phyloP scores from a whole-genome alignment of 2,113 vertebrate species.

The Hippocampus abdominalis region DNA sequence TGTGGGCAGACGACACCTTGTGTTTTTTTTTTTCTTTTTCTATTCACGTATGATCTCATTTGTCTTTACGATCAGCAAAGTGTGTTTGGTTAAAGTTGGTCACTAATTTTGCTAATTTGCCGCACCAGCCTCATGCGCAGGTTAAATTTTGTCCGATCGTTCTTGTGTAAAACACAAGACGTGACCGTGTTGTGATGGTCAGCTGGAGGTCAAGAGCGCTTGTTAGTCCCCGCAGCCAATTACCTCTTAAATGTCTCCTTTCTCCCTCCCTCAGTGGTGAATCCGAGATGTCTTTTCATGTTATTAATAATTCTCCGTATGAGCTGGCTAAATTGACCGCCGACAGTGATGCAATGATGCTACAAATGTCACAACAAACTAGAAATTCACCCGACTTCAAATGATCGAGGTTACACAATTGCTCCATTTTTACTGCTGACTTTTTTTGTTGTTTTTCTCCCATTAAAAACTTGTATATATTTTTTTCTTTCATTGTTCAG shows the following conservation, averaged over 20 bases:
- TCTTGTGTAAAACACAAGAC: no score
- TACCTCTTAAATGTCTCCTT: slow-evolving; percentile 13
- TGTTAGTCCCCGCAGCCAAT: slow-evolving; percentile 33
- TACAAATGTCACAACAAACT: background rate
- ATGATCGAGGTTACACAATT: background rate
- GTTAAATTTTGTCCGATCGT: background rate
- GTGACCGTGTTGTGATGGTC: slow-evolving; percentile 22
- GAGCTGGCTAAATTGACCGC: background rate
- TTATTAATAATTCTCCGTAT: background rate
- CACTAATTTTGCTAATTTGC: background rate
- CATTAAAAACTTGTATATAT: background rate
- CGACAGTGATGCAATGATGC: background rate
- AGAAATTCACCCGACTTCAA: background rate
- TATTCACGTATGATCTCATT: no score
- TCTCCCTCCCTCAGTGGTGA: background rate
- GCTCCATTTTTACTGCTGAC: background rate
- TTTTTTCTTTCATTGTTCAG: background rate
- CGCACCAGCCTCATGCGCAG: background rate
- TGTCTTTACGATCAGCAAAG: background rate
- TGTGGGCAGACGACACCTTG: background rate
- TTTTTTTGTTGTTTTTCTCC: no score
- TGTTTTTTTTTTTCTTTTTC: no score
- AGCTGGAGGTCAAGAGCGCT: slow-evolving; percentile 3
- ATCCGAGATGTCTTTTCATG: slow-evolving; percentile 2
- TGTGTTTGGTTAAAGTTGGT: background rate